Percentiles rank a stretch among this genome's conserved stretches.
Evolutionary conservation across 2,888 invertebrate genomes (phyloP).

Genomic region (Lymantria dispar): DNA sequence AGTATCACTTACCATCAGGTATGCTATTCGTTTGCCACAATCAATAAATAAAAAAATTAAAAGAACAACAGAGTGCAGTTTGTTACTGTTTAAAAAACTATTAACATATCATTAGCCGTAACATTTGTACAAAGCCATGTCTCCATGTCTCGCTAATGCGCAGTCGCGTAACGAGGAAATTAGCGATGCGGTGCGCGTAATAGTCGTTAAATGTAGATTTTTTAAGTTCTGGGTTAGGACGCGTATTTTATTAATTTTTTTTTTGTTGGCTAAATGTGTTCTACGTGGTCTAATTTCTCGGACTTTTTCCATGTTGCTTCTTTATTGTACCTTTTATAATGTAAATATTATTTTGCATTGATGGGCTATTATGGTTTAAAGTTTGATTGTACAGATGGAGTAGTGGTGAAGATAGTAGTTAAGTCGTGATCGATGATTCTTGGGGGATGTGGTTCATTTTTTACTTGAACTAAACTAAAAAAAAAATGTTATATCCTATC

Average conservation of each 20-base stretch:
- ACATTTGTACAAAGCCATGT: conserved; percentile 12
- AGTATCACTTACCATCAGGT: too few species aligned
- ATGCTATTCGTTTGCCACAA: too few species aligned
- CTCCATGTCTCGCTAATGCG: conserved; percentile 6
- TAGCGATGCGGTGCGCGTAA: conserved; percentile 13
- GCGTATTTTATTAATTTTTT: conserved; percentile 1
- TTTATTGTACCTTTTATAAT: not conserved
- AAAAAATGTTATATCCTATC: too few species aligned
- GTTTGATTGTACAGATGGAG: too few species aligned
- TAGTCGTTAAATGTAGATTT: conserved; percentile 8
- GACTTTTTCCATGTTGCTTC: not conserved
- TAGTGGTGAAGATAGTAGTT: too few species aligned
- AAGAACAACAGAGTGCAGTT: not conserved
- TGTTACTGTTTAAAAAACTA: not conserved
- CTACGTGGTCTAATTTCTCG: not conserved
- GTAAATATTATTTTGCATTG: too few species aligned
- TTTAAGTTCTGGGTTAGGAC: conserved; percentile 5
- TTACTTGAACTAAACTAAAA: too few species aligned
- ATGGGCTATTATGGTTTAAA: too few species aligned
- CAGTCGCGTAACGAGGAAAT: conserved; percentile 20
- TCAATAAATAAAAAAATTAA: too few species aligned
- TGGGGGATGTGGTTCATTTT: too few species aligned
- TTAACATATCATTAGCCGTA: conserved; percentile 15
- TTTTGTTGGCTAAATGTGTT: not conserved
- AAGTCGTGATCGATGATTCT: too few species aligned